Evolutionary conservation across 2,888 invertebrate species (phyloP).

Genomic region (Eristalis arbustorum): DNA sequence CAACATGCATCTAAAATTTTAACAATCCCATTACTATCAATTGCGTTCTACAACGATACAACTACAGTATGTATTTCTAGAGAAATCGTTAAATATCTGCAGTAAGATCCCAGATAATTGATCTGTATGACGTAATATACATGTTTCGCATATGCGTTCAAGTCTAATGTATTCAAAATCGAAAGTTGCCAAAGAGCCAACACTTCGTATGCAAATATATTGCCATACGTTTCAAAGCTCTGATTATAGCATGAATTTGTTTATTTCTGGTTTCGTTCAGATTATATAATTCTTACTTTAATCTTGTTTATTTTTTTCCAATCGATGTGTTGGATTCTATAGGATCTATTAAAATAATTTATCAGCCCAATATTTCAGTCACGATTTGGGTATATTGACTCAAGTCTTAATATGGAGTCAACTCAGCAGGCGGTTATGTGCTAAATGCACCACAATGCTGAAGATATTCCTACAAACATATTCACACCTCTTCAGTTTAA

Average conservation of each 20-base stretch:
- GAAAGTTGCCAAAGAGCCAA: slow-evolving; percentile 46
- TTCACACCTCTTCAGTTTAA: too few species aligned
- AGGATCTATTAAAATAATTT: neutral
- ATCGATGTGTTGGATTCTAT: neutral
- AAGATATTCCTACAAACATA: too few species aligned
- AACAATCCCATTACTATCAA: neutral
- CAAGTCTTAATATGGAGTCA: neutral
- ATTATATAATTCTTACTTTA: slow-evolving; percentile 1
- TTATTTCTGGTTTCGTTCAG: neutral
- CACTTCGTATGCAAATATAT: slow-evolving; percentile 41
- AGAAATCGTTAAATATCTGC: slow-evolving; percentile 17
- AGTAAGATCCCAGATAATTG: slow-evolving; percentile 36
- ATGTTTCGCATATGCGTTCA: slow-evolving; percentile 18
- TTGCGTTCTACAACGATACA: neutral
- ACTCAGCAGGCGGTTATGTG: neutral
- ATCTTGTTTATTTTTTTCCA: neutral
- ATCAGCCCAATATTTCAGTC: neutral
- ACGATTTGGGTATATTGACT: neutral
- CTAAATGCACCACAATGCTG: too few species aligned
- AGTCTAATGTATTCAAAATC: slow-evolving; percentile 40
- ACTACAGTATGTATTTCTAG: neutral
- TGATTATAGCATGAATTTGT: neutral
- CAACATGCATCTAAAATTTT: slow-evolving; percentile 29
- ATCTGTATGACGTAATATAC: slow-evolving; percentile 14
- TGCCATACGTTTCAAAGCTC: neutral